Percentiles rank a stretch among this genome's conserved stretches.
These are phyloP conservation scores for honey bee (Apis mellifera) DNA, from an alignment of 1,140 invertebrate species.

Conservation along the genomic window DNA sequence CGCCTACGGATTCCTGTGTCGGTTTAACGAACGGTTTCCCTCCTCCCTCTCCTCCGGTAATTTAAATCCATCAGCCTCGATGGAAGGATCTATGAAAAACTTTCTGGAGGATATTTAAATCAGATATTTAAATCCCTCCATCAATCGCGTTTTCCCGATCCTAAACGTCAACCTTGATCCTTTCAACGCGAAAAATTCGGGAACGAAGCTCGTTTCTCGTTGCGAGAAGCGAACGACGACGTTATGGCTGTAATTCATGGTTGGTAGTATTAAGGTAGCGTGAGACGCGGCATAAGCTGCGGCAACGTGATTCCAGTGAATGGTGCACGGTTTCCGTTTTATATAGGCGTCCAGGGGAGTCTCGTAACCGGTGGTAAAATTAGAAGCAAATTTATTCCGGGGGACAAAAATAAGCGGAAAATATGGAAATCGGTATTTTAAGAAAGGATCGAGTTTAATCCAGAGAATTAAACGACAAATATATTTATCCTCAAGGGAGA, in stretches of 20 bases:
- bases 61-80: no score
- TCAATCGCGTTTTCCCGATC: not conserved
- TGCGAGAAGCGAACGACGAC: no score
- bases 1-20: not conserved
- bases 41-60: not conserved
- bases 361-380: no score
- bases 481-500: no score
- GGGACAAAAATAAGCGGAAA: no score
- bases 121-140: not conserved
- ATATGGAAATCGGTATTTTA: no score
- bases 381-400: no score
- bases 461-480: no score
- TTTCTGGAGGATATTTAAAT: not conserved
- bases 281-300: conserved; percentile 42
- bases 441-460: no score
- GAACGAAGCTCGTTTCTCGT: no score
- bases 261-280: not conserved
- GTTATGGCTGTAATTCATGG: conserved; percentile 10
- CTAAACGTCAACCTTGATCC: not conserved
- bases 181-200: not conserved
- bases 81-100: no score
- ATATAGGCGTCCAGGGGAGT: conserved; percentile 35
- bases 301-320: conserved; percentile 52
- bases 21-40: not conserved
- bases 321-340: conserved; percentile 73